phyloP scores from a whole-genome alignment of 2,888 invertebrate species.

The Catocala fraxini region DNA sequence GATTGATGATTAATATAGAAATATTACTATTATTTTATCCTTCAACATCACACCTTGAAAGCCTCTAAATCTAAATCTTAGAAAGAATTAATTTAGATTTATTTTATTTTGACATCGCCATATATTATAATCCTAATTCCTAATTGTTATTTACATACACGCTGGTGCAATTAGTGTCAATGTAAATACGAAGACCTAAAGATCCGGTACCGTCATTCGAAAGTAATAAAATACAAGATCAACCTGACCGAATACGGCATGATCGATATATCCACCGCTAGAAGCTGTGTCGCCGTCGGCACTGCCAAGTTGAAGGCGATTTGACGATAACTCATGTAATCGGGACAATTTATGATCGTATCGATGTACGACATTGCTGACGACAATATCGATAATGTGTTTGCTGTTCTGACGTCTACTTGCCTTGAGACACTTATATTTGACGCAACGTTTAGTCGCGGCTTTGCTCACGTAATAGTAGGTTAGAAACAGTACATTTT shows the following conservation, averaged over 20 bases:
- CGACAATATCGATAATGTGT: conserved; percentile 7
- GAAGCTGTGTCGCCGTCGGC: conserved; percentile 40
- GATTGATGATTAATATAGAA: too few species aligned
- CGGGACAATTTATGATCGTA: conserved; percentile 51
- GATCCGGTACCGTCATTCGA: conserved; percentile 20
- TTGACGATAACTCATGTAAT: conserved; percentile 49
- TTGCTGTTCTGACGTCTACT: not conserved
- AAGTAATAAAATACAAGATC: conserved; percentile 28
- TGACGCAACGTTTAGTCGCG: too few species aligned
- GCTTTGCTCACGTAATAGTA: too few species aligned
- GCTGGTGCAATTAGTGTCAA: conserved; percentile 35
- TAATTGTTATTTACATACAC: too few species aligned
- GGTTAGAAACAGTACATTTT: too few species aligned
- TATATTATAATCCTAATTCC: too few species aligned
- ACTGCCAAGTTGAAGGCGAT: conserved; percentile 52
- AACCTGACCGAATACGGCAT: conserved; percentile 16
- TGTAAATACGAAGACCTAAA: conserved; percentile 29
- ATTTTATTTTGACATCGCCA: too few species aligned
- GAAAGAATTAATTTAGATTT: too few species aligned
- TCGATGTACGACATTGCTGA: conserved; percentile 27
- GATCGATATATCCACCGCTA: conserved; percentile 10
- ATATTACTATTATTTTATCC: too few species aligned
- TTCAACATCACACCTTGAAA: too few species aligned
- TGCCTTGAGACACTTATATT: too few species aligned
- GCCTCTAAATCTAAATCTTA: too few species aligned